Base-by-base conservation (phyloP, 2,797 vertebrate genomes). In the Malacoctenus gilli region DNA sequence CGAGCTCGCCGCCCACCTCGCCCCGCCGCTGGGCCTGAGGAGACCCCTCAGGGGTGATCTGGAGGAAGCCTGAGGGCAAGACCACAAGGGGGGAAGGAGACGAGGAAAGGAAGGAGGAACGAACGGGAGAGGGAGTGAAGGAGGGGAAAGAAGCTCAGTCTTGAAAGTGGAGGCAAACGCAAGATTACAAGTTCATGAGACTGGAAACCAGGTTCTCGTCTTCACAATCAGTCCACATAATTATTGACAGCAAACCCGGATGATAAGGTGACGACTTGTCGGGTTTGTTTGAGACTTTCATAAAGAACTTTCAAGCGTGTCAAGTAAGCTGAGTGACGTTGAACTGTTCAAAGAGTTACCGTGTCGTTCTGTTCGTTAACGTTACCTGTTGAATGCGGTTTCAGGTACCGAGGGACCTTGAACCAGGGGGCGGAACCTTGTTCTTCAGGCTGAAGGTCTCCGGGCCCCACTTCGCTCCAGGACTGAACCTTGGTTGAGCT, bases 351-450 rank as follows among this genome's bases (percentile, higher is more conserved):
- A n/a, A 28, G 6, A 6, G 25, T 28, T 6, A 28, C 9, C 9
- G 2, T 9, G 9, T 13, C 0, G 11, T 7, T 21, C 1, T 22
- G 1, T 28, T 15, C 49, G 1, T 3, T 10, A n/a, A 49, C 2
- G 72, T 67, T 80, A 90, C 89, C 89, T 28, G 88, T 91, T n/a
- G 88, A 64, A 48, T 92, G 92, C 44, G 93, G 91, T 63, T 92
- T 93, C 41, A 96, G 82, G 14, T 72, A 78, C 48, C 93, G 93
- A 0, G 93, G 92, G 54, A 94, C 87, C 60, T 91, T 93, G 70
- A 95, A 95, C 80, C 90, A 93, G 11, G 90, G 58, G 2, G 91
- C 84, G 50, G 90, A 87, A 54, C 92, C 91, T 53, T 72, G 90
- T 2, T 83, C 62, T 31, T 89, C 83, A 44, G 56, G 30, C n/a